A percentile compares a stretch with the other conserved stretches of the same genome.
phyloP scores from a whole-genome alignment of 2,888 invertebrate species.

The Xanthia togata region DNA sequence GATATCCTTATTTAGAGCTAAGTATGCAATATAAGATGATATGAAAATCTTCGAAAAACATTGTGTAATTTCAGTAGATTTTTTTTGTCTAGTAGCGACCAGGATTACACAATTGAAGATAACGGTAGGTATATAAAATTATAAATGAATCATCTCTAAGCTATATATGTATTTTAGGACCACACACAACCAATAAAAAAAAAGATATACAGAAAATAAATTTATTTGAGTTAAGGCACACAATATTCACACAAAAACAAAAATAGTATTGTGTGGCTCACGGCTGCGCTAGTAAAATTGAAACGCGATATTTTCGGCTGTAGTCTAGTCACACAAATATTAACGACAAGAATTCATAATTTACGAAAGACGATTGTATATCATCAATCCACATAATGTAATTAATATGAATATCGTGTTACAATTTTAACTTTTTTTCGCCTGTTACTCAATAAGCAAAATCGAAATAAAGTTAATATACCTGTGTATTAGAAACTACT shows the following conservation, averaged over 20 bases:
- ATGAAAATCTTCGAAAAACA: background rate
- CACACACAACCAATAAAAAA: background rate
- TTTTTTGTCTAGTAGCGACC: too few relatives aligned
- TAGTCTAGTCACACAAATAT: background rate
- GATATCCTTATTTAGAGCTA: background rate
- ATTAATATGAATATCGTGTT: background rate
- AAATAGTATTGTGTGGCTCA: too few relatives aligned
- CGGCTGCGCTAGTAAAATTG: background rate
- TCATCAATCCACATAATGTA: too few relatives aligned
- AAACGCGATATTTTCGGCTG: background rate
- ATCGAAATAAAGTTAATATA: background rate
- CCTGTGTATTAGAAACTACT: constrained; percentile 6
- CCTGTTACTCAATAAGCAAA: background rate
- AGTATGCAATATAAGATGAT: background rate
- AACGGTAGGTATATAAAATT: too few relatives aligned
- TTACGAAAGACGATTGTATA: background rate
- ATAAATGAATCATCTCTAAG: background rate
- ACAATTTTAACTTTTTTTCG: background rate
- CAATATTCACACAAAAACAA: too few relatives aligned
- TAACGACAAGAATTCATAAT: background rate
- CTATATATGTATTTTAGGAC: background rate
- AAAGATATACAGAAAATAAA: too few relatives aligned
- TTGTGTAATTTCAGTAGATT: too few relatives aligned
- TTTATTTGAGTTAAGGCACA: too few relatives aligned
- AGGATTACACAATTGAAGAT: background rate